Conservation (phyloP, 2,888 invertebrate species). For the Drosophila austrosaltans region DNA sequence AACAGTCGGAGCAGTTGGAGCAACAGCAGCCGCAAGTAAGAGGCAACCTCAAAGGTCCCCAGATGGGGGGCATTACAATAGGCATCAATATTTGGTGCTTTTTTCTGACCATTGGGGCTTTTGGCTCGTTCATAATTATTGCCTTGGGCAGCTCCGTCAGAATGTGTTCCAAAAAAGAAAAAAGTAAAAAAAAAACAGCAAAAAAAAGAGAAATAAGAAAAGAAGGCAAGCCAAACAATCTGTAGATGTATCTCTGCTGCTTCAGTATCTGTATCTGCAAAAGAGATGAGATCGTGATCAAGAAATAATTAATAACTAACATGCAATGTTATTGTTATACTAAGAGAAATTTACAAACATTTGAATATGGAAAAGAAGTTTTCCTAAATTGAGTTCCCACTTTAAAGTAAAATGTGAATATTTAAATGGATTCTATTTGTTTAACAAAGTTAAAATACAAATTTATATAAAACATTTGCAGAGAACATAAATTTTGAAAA, state of each 20-base stretch:
- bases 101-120: slow-evolving; percentile 50
- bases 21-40: slow-evolving; percentile 14
- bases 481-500: too few relatives aligned
- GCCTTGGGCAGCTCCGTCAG: slow-evolving; percentile 60
- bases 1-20: slow-evolving; percentile 4
- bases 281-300: slow-evolving; percentile 12
- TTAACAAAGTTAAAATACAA: too few relatives aligned
- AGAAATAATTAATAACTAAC: too few relatives aligned
- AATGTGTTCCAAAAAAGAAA: slow-evolving; percentile 37
- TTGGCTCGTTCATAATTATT: slow-evolving; percentile 69
- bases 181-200: slow-evolving; percentile 24
- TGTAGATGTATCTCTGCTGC: slow-evolving; percentile 63
- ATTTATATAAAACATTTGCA: too few relatives aligned
- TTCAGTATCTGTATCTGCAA: slow-evolving; percentile 25
- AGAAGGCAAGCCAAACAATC: slow-evolving; percentile 55
- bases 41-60: slow-evolving; percentile 23
- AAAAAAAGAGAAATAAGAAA: slow-evolving; percentile 24
- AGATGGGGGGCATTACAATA: slow-evolving; percentile 56
- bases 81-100: slow-evolving; percentile 63
- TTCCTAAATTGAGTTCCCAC: background rate
- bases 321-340: too few relatives aligned
- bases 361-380: background rate
- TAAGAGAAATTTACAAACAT: too few relatives aligned
- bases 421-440: too few relatives aligned
- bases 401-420: too few relatives aligned